Percentiles rank a stretch among this genome's conserved stretches.
Conservation (phyloP, 2,797 vertebrate species). For the Rallus crepitans region DNA sequence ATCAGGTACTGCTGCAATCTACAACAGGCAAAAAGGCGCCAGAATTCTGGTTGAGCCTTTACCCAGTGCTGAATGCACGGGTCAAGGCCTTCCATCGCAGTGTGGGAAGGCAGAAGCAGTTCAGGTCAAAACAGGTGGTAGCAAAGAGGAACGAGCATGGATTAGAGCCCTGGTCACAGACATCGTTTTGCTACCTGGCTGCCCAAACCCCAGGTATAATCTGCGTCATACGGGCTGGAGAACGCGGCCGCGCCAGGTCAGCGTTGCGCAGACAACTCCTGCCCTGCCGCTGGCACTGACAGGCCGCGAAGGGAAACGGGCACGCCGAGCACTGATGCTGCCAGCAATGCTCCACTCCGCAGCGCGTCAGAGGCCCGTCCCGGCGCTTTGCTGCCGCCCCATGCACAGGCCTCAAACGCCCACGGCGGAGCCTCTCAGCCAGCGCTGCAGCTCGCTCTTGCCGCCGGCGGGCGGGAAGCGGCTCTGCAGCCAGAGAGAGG, state of each 20-base stretch:
- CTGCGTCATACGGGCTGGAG: not conserved
- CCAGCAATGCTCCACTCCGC: no score
- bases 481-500: no score
- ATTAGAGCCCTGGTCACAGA: not conserved
- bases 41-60: not conserved
- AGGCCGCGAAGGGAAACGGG: no score
- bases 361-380: no score
- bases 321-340: no score
- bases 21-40: not conserved
- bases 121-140: not conserved
- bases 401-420: not conserved
- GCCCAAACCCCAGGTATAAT: not conserved
- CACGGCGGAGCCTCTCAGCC: no score
- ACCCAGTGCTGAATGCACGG: no score
- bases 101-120: not conserved
- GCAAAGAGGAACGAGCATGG: not conserved
- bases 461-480: not conserved
- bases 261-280: rapidly evolving
- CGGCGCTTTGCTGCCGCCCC: no score
- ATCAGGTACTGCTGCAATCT: not conserved
- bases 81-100: not conserved
- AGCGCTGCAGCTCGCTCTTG: not conserved
- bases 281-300: not conserved
- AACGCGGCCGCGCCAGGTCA: not conserved
- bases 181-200: not conserved